Percentiles rank a stretch among this genome's conserved stretches.
Evolutionary conservation across 2,888 invertebrate species (phyloP).

Genomic region (Ellobium chinense): DNA sequence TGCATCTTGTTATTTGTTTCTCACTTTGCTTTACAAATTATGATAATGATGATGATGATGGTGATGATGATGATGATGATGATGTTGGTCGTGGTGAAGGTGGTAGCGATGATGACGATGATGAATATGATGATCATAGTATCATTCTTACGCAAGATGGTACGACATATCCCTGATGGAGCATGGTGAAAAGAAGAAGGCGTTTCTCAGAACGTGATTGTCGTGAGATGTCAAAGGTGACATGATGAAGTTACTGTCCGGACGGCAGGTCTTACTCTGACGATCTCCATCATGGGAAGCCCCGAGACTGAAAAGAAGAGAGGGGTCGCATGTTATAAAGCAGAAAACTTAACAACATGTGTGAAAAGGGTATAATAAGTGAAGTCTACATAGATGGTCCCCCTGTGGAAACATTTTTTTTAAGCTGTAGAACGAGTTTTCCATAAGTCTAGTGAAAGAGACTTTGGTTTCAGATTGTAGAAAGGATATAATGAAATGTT

Average conservation of each 20-base stretch:
- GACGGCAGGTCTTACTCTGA: constrained; percentile 59
- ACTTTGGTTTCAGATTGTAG: too few species aligned
- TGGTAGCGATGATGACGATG: neutral
- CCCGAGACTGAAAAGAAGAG: constrained; percentile 61
- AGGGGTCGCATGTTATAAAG: too few species aligned
- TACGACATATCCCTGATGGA: constrained; percentile 61
- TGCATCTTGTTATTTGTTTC: too few species aligned
- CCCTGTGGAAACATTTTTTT: too few species aligned
- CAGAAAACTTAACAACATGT: too few species aligned
- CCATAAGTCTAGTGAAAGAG: too few species aligned
- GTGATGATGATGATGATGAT: neutral
- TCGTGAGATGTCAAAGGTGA: constrained; percentile 60
- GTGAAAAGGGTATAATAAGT: too few species aligned
- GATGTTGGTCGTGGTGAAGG: neutral
- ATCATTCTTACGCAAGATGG: constrained; percentile 56
- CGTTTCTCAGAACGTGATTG: constrained; percentile 56
- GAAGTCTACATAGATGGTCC: too few species aligned
- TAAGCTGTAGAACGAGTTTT: too few species aligned
- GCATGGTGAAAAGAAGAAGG: constrained; percentile 68
- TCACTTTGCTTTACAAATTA: too few species aligned
- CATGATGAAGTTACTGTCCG: constrained; percentile 67
- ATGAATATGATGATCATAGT: neutral
- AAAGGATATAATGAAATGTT: too few species aligned
- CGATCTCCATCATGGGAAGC: constrained; percentile 67
- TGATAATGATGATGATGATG: too few species aligned